Evolutionary conservation across 2,888 invertebrate species (phyloP).

Genomic region (Pterostichus madidus): DNA sequence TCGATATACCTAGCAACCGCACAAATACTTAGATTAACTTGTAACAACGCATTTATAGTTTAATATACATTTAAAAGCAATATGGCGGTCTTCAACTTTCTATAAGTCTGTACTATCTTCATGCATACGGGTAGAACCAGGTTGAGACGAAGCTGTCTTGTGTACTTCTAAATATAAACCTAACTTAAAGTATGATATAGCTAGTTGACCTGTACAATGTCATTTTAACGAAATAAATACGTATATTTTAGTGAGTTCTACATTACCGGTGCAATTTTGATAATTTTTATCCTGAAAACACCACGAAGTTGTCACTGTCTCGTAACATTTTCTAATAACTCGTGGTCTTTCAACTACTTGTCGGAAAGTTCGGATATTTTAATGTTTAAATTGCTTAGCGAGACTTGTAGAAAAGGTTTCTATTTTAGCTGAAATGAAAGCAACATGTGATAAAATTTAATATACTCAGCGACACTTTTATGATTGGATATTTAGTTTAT

Average conservation of each 20-base stretch:
- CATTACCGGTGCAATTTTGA: conserved; percentile 38
- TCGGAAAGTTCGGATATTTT: conserved; percentile 30
- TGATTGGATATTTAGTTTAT: conserved; percentile 22
- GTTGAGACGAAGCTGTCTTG: conserved; percentile 30
- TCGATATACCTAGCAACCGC: conserved; percentile 43
- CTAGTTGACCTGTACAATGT: conserved; percentile 17
- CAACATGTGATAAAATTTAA: conserved; percentile 59
- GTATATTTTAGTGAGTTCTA: conserved; percentile 46
- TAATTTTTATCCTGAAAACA: conserved; percentile 49
- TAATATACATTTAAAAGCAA: conserved; percentile 58
- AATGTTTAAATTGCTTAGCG: conserved; percentile 38
- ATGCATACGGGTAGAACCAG: conserved; percentile 57
- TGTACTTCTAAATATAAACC: conserved; percentile 34
- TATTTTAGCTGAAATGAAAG: conserved; percentile 53
- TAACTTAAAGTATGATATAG: background rate
- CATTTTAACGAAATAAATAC: conserved; percentile 45
- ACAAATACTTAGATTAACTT: conserved; percentile 48
- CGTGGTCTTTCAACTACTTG: conserved; percentile 24
- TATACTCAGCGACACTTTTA: conserved; percentile 57
- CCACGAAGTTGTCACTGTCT: conserved; percentile 57
- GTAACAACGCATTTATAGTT: conserved; percentile 52
- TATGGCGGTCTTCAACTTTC: conserved; percentile 59
- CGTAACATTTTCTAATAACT: conserved; percentile 24
- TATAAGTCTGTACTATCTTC: conserved; percentile 60
- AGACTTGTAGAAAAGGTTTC: conserved; percentile 26